phyloP scores from a whole-genome alignment of 2,113 vertebrate genomes.

The human (Homo sapiens) region DNA sequence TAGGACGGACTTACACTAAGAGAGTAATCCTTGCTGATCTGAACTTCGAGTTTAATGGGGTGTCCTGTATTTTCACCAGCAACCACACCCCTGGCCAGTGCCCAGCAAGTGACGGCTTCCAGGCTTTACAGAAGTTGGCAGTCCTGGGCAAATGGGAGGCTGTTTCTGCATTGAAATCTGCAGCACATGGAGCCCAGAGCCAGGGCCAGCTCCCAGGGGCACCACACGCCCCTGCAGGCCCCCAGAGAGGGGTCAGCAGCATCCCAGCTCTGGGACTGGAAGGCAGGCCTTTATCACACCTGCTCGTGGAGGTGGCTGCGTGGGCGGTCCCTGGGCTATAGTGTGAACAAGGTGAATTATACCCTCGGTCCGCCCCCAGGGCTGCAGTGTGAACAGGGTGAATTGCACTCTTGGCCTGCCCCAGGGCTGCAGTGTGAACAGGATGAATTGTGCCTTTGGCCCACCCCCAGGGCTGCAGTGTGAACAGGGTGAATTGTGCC shows the following conservation, averaged over 20 bases:
- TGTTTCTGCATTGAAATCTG: fast-evolving
- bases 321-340: background rate
- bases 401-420: background rate
- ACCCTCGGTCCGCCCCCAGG: background rate
- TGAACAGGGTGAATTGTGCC: constrained; percentile 68
- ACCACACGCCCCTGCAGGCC: fast-evolving
- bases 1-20: fast-evolving
- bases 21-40: fast-evolving
- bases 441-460: constrained; percentile 26
- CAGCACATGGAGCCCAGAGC: fast-evolving
- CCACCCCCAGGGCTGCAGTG: background rate
- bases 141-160: fast-evolving
- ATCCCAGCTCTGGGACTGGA: background rate
- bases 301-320: background rate
- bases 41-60: fast-evolving
- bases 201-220: background rate
- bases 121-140: no score
- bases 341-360: constrained; percentile 68
- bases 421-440: constrained; percentile 62
- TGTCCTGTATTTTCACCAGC: background rate
- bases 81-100: fast-evolving
- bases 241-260: constrained; percentile 41
- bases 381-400: constrained; percentile 68
- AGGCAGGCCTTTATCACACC: constrained; percentile 65
- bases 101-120: background rate